phyloP scores from a whole-genome alignment of 2,888 invertebrate species.

The Tuberolachnus salignus region DNA sequence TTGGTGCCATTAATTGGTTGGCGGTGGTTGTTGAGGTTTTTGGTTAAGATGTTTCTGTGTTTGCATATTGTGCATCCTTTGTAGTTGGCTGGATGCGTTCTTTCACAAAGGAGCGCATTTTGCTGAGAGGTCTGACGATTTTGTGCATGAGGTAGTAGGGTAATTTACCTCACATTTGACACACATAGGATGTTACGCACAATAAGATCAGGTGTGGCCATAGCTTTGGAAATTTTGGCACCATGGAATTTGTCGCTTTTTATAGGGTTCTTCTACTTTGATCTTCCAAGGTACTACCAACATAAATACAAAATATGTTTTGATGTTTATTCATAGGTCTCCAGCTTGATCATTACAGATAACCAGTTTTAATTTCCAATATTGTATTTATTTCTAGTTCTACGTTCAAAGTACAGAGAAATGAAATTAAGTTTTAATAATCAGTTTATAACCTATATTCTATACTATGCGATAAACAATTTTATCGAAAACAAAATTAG shows the following conservation, averaged over 20 bases:
- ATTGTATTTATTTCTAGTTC: constrained; percentile 4
- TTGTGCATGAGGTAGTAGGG: neutral
- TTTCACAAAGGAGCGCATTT: constrained; percentile 1
- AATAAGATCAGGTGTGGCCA: neutral
- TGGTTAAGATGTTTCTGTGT: constrained; percentile 3
- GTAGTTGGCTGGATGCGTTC: neutral
- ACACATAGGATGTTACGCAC: neutral
- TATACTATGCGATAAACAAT: neutral
- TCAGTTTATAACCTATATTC: constrained; percentile 6
- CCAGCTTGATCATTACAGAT: no score
- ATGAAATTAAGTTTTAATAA: neutral
- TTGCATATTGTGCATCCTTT: neutral
- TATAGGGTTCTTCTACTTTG: neutral
- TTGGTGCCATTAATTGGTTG: neutral
- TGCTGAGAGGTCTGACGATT: neutral
- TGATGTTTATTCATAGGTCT: no score
- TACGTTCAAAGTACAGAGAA: neutral
- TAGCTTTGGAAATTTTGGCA: neutral
- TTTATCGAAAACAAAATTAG: constrained; percentile 9
- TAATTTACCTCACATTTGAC: constrained; percentile 4
- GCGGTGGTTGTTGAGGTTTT: neutral
- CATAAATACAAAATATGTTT: no score
- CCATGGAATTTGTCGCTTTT: neutral
- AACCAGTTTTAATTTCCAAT: neutral
- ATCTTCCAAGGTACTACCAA: no score